phyloP scores from a whole-genome alignment of 2,888 invertebrate genomes.

The Silvanus unidentatus region DNA sequence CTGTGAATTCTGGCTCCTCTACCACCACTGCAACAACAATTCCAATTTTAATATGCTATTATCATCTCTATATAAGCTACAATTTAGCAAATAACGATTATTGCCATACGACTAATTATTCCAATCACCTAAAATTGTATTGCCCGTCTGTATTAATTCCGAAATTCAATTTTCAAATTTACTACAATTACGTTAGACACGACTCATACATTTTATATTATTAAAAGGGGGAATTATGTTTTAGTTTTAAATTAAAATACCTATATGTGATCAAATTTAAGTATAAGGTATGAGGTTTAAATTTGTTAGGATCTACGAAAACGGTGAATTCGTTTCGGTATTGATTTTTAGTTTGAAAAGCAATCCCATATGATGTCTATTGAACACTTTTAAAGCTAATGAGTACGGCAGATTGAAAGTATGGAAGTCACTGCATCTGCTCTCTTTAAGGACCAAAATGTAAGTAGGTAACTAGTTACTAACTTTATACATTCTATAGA shows the following conservation, averaged over 20 bases:
- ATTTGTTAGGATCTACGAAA: too few species aligned
- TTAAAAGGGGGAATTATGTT: too few species aligned
- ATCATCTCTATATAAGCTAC: conserved; percentile 9
- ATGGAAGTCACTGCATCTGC: background rate
- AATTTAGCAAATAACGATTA: conserved; percentile 12
- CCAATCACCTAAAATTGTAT: conserved; percentile 5
- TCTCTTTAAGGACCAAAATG: too few species aligned
- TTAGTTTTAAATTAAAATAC: too few species aligned
- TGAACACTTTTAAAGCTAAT: conserved; percentile 14
- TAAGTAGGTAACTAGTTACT: too few species aligned
- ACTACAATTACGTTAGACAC: too few species aligned
- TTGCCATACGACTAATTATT: conserved; percentile 12
- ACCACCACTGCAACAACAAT: conserved; percentile 60
- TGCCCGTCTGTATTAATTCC: background rate
- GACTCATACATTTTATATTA: too few species aligned
- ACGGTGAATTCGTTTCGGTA: too few species aligned
- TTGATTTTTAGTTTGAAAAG: conserved; percentile 1
- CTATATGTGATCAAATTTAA: too few species aligned
- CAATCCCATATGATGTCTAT: conserved; percentile 11
- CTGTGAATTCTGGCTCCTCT: conserved; percentile 85
- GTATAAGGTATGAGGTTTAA: too few species aligned
- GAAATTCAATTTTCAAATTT: too few species aligned
- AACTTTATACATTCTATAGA: too few species aligned
- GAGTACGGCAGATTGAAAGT: conserved; percentile 5
- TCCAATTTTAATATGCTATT: conserved; percentile 11